Conservation (phyloP, 2,888 invertebrate genomes). For the Caenorhabditis sinica region DNA sequence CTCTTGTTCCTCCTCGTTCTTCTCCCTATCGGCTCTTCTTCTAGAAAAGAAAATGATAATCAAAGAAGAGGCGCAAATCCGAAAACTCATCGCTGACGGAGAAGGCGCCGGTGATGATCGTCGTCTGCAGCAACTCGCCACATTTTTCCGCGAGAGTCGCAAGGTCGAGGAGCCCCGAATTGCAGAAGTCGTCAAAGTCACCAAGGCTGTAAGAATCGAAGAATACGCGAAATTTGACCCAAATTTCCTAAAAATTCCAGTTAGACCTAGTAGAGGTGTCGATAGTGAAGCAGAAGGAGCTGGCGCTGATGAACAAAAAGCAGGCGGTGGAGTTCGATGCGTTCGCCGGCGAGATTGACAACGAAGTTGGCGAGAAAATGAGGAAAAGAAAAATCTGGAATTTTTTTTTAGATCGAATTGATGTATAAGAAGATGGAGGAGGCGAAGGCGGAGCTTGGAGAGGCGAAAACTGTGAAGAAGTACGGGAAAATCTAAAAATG, state of each 20-base stretch:
- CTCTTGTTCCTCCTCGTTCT: not conserved
- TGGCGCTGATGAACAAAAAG: slow-evolving; percentile 63
- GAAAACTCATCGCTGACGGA: slow-evolving; percentile 94
- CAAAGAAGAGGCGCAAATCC: slow-evolving; percentile 92
- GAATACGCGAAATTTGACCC: not conserved
- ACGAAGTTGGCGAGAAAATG: too few species aligned
- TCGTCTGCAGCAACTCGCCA: slow-evolving; percentile 84
- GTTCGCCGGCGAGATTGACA: slow-evolving; percentile 68
- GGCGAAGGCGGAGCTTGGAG: slow-evolving; percentile 74
- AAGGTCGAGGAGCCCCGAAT: slow-evolving; percentile 31
- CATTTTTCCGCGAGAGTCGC: slow-evolving; percentile 56
- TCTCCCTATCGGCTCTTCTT: not conserved
- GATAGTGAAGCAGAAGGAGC: slow-evolving; percentile 72
- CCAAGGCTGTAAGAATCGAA: slow-evolving; percentile 59
- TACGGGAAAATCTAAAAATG: slow-evolving; percentile 1
- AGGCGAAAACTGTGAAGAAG: slow-evolving; percentile 72
- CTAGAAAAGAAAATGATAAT: slow-evolving; percentile 10
- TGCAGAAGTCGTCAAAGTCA: slow-evolving; percentile 67
- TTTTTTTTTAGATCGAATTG: too few species aligned
- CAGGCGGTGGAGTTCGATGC: slow-evolving; percentile 69
- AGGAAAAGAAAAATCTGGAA: too few species aligned
- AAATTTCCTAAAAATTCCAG: slow-evolving; percentile 38
- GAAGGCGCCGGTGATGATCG: slow-evolving; percentile 98
- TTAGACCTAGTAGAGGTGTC: slow-evolving; percentile 75
- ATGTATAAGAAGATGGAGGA: slow-evolving; percentile 73